Evolutionary conservation across 2,113 vertebrate genomes (phyloP).

Genomic region (Tyto alba): DNA sequence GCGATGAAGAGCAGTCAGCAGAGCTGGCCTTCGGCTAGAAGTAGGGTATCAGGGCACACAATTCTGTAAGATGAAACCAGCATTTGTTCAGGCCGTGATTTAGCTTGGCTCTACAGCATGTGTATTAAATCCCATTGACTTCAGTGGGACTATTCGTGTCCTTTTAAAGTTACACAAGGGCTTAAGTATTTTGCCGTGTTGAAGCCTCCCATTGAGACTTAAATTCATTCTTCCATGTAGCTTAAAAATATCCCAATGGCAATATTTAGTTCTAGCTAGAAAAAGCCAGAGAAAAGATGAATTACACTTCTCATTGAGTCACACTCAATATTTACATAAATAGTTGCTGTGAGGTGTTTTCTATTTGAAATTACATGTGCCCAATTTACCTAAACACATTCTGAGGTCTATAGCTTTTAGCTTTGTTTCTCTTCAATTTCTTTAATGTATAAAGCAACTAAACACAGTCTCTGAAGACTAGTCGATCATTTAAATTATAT

Average conservation of each 20-base stretch:
- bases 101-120: background rate
- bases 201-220: constrained; percentile 16
- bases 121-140: constrained; percentile 50
- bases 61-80: background rate
- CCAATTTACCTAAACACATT: background rate
- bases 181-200: background rate
- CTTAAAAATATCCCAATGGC: constrained; percentile 33
- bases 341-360: background rate
- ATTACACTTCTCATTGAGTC: background rate
- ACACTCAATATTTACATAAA: background rate
- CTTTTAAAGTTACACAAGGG: constrained; percentile 29
- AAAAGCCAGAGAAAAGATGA: background rate
- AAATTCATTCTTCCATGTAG: background rate
- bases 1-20: background rate
- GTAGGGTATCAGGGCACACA: constrained; percentile 18
- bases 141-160: background rate
- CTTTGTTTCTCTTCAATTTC: background rate
- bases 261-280: background rate
- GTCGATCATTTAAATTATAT: background rate
- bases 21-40: background rate
- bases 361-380: background rate
- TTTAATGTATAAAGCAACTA: background rate
- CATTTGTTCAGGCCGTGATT: constrained; percentile 15
- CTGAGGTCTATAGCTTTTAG: background rate
- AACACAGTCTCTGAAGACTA: background rate